Evolutionary conservation across 1,140 invertebrate genomes (phyloP).

Genomic region (Drosophila lacteicornis): DNA sequence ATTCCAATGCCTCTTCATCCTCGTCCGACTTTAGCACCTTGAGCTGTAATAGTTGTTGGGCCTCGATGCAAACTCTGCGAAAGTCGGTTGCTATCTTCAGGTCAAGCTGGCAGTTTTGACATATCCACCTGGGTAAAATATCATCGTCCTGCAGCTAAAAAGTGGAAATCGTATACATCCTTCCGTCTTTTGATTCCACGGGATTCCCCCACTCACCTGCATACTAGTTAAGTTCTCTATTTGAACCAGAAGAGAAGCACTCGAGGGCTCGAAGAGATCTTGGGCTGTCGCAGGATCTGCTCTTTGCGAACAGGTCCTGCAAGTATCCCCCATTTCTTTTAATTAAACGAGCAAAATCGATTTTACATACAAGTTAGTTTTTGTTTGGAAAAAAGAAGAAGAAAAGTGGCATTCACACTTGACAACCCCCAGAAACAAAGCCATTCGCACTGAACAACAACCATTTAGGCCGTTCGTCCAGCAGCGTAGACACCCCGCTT

Average conservation of each 20-base stretch:
- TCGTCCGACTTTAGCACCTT: slow-evolving; percentile 16
- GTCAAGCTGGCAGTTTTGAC: slow-evolving; percentile 34
- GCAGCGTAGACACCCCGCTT: neutral
- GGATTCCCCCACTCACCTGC: slow-evolving; percentile 18
- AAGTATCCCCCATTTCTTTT: slow-evolving; percentile 16
- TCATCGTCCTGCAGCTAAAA: slow-evolving; percentile 32
- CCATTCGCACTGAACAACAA: neutral
- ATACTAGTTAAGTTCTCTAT: slow-evolving; percentile 46
- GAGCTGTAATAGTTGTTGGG: slow-evolving; percentile 33
- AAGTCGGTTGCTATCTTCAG: slow-evolving; percentile 54
- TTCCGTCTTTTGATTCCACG: too few species aligned
- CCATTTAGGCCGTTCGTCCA: neutral
- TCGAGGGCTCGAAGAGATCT: slow-evolving; percentile 40
- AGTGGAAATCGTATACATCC: neutral
- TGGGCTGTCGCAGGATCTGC: slow-evolving; percentile 9
- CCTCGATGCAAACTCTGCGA: slow-evolving; percentile 52
- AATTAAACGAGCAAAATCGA: slow-evolving; percentile 4
- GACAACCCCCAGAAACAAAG: neutral
- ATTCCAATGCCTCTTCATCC: neutral
- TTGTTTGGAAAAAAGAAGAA: slow-evolving; percentile 36
- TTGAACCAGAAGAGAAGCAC: slow-evolving; percentile 23
- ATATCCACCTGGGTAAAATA: slow-evolving; percentile 46
- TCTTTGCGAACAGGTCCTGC: slow-evolving; percentile 55
- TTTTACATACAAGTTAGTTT: neutral
- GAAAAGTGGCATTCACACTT: slow-evolving; percentile 14